Conservation (phyloP, 2,888 invertebrate species). For the Beris chalybata region DNA sequence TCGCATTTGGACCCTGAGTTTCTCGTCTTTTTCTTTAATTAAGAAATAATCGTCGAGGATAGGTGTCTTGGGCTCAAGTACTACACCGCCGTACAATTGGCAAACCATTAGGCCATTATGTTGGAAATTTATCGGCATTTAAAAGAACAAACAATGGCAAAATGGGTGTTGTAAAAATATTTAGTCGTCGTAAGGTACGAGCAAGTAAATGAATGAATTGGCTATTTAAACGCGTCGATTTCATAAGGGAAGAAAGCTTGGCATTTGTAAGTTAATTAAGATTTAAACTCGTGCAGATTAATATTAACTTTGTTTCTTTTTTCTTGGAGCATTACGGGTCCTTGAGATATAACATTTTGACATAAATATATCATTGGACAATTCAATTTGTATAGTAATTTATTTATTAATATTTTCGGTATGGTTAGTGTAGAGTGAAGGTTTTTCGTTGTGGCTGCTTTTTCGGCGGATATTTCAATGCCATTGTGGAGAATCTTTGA, state of each 20-base stretch:
- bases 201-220: slow-evolving; percentile 5
- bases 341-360: too few relatives aligned
- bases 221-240: slow-evolving; percentile 5
- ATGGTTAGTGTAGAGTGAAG: slow-evolving; percentile 7
- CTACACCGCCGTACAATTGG: background rate
- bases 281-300: too few relatives aligned
- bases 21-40: slow-evolving; percentile 15
- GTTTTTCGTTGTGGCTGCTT: background rate
- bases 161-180: slow-evolving; percentile 12
- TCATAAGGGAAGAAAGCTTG: slow-evolving; percentile 15
- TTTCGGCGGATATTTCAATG: too few relatives aligned
- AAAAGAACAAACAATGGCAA: slow-evolving; percentile 9
- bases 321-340: too few relatives aligned
- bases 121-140: slow-evolving; percentile 9
- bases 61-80: background rate
- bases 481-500: too few relatives aligned
- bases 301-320: too few relatives aligned
- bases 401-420: background rate
- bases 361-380: slow-evolving; percentile 4
- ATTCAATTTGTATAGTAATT: too few relatives aligned
- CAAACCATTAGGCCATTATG: slow-evolving; percentile 1
- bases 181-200: background rate
- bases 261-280: too few relatives aligned
- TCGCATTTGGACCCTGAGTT: background rate
- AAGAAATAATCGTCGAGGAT: slow-evolving; percentile 9